These are phyloP conservation scores for Phoebastria nigripes DNA, from an alignment of 2,797 vertebrate genomes.

Conservation along the genomic window DNA sequence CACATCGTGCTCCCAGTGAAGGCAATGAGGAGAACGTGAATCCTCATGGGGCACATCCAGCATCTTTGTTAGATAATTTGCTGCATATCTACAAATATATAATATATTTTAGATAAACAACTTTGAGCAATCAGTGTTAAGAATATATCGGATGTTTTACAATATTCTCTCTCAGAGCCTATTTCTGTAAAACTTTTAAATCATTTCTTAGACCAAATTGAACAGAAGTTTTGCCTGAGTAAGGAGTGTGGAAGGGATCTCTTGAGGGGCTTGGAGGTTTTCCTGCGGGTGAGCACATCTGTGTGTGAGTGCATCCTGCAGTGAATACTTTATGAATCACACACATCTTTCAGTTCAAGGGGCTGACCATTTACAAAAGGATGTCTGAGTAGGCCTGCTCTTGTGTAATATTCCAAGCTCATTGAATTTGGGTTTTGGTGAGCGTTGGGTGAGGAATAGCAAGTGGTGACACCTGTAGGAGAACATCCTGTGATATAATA, in stretches of 20 bases:
- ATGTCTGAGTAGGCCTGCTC: neutral
- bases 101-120: neutral
- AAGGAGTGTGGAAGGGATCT: neutral
- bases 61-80: neutral
- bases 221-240: neutral
- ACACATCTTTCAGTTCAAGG: neutral
- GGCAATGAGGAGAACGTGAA: neutral
- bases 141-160: neutral
- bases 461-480: neutral
- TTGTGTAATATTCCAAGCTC: neutral
- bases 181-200: neutral
- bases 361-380: neutral
- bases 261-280: neutral
- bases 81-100: neutral
- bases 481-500: neutral
- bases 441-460: neutral
- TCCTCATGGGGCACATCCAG: neutral
- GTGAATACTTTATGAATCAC: neutral
- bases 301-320: neutral
- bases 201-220: neutral
- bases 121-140: neutral
- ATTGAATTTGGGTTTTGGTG: neutral
- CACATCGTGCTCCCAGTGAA: neutral
- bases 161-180: neutral
- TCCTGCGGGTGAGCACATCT: neutral